A percentile compares a stretch with the other conserved stretches of the same genome.
phyloP scores from a whole-genome alignment of 2,888 invertebrate species.

The Himalopsyche tibetana region DNA sequence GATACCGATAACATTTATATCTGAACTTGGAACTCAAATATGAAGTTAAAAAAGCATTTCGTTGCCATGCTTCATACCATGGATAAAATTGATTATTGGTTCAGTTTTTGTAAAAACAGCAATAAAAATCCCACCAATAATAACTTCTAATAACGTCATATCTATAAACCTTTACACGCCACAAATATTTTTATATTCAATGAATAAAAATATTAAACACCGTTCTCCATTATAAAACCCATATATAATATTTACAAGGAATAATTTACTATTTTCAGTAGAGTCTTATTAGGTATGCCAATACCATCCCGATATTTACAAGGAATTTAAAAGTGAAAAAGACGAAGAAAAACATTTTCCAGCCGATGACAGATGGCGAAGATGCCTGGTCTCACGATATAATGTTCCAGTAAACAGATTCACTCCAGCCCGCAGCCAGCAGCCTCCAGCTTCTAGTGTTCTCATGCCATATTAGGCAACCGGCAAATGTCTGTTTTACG shows the following conservation, averaged over 20 bases:
- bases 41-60: too few relatives aligned
- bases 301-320: background rate
- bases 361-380: constrained; percentile 34
- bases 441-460: constrained; percentile 52
- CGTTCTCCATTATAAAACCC: too few relatives aligned
- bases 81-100: too few relatives aligned
- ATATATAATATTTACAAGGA: background rate
- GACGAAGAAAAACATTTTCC: constrained; percentile 6
- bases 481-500: constrained; percentile 62
- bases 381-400: constrained; percentile 55
- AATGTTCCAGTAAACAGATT: constrained; percentile 50
- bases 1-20: too few relatives aligned
- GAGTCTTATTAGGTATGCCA: background rate
- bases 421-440: constrained; percentile 50
- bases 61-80: too few relatives aligned
- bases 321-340: background rate
- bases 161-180: too few relatives aligned
- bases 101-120: too few relatives aligned
- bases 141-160: too few relatives aligned
- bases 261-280: background rate
- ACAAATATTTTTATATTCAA: too few relatives aligned
- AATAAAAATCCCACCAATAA: too few relatives aligned
- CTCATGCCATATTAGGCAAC: constrained; percentile 60
- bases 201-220: too few relatives aligned
- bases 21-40: too few relatives aligned